Percentiles rank a stretch among this genome's conserved stretches.
Conservation (phyloP, 2,888 invertebrate species). For the Charanyca ferruginea region DNA sequence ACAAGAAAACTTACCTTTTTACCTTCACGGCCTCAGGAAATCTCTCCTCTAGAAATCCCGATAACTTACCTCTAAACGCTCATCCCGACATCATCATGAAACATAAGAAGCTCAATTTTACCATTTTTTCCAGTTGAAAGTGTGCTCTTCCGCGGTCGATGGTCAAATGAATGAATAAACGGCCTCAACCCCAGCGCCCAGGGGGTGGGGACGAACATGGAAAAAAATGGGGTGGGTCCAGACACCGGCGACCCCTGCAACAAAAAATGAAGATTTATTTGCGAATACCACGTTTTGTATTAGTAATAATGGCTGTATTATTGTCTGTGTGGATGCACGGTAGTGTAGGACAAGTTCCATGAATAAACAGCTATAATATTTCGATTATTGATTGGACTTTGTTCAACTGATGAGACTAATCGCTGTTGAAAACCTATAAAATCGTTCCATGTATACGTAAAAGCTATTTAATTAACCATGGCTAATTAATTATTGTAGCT, state of each 20-base stretch:
- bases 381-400: neutral
- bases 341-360: conserved; percentile 42
- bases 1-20: conserved; percentile 7
- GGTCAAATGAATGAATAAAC: conserved; percentile 74
- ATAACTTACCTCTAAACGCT: conserved; percentile 55
- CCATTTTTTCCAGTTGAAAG: conserved; percentile 63
- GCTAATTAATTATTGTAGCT: neutral
- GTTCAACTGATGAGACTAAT: neutral
- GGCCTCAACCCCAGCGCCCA: conserved; percentile 63
- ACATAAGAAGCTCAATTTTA: conserved; percentile 65
- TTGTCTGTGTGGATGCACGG: conserved; percentile 68
- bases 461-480: conserved; percentile 14
- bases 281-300: conserved; percentile 76
- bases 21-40: conserved; percentile 33
- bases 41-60: conserved; percentile 15
- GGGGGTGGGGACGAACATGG: conserved; percentile 77
- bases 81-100: conserved; percentile 64
- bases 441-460: neutral
- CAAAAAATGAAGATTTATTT: conserved; percentile 89
- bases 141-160: conserved; percentile 66
- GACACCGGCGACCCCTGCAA: conserved; percentile 77
- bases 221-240: conserved; percentile 83
- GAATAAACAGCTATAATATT: neutral
- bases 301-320: conserved; percentile 76
- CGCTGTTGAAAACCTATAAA: neutral